Conservation (phyloP, 2,888 invertebrate genomes). For the Andrena camellia region DNA sequence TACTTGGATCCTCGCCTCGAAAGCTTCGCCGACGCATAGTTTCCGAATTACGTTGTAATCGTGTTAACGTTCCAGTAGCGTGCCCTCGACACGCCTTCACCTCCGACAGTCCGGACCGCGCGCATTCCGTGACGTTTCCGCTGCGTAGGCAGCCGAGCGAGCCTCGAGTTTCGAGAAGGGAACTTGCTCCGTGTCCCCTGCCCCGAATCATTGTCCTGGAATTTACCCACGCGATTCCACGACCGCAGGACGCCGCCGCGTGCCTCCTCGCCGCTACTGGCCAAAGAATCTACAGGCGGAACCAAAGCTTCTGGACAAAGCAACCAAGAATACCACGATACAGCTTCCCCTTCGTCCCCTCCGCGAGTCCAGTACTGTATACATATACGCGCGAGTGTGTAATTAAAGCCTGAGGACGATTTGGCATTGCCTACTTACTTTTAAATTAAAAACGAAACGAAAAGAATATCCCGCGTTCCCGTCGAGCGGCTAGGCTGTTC, state of each 20-base stretch:
- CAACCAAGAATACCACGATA: too few relatives aligned
- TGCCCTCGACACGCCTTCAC: slow-evolving; percentile 5
- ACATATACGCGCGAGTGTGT: too few relatives aligned
- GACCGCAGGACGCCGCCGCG: background rate
- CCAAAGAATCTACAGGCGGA: background rate
- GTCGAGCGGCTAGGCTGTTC: too few relatives aligned
- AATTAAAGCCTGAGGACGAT: too few relatives aligned
- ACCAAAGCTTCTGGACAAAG: too few relatives aligned
- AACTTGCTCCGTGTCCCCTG: background rate
- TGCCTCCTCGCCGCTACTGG: background rate
- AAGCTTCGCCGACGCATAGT: slow-evolving; percentile 71
- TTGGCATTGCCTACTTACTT: too few relatives aligned
- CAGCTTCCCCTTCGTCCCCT: too few relatives aligned
- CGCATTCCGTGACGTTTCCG: slow-evolving; percentile 28
- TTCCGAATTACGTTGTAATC: slow-evolving; percentile 77
- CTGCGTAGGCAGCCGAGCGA: slow-evolving; percentile 1
- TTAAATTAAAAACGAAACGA: too few relatives aligned
- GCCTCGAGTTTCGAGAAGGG: slow-evolving; percentile 7
- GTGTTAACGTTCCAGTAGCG: slow-evolving; percentile 71
- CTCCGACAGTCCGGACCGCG: background rate
- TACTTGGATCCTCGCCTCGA: slow-evolving; percentile 60
- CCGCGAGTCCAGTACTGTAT: too few relatives aligned
- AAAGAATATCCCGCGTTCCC: too few relatives aligned
- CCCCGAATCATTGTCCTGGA: background rate
- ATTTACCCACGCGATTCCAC: slow-evolving; percentile 2